These are phyloP conservation scores for Chaenocephalus aceratus DNA, from an alignment of 2,113 vertebrate genomes.

Conservation along the genomic window DNA sequence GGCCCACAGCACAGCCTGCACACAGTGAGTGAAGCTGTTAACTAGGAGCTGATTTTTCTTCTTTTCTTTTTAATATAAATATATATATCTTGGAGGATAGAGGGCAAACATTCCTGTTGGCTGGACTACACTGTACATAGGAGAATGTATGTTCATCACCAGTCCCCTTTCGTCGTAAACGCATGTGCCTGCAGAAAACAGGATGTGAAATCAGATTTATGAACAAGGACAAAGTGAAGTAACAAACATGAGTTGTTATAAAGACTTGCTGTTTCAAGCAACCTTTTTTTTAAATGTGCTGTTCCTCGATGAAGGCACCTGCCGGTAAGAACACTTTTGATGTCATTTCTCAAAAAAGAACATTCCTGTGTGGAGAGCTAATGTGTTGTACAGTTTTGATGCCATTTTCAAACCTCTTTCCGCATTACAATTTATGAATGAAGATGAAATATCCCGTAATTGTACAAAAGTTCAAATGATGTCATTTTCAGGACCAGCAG, in stretches of 20 bases:
- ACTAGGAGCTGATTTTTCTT: constrained; percentile 59
- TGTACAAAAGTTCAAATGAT: constrained; percentile 33
- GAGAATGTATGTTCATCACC: constrained; percentile 61
- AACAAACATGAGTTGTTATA: constrained; percentile 19
- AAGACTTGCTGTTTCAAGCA: constrained; percentile 34
- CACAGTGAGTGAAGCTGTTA: constrained; percentile 80
- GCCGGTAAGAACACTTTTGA: constrained; percentile 13
- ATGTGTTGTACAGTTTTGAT: constrained; percentile 16
- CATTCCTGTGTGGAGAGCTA: constrained; percentile 38
- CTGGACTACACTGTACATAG: constrained; percentile 53
- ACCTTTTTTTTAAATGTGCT: constrained; percentile 41
- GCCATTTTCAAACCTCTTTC: constrained; percentile 15
- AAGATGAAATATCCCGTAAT: constrained; percentile 32
- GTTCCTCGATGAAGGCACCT: constrained; percentile 1
- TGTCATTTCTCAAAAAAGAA: constrained; percentile 3
- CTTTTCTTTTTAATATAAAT: background rate
- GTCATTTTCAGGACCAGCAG: constrained; percentile 58
- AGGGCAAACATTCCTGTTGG: constrained; percentile 9
- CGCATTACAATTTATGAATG: background rate
- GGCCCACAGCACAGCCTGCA: constrained; percentile 74
- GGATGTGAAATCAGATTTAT: constrained; percentile 3
- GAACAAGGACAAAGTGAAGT: constrained; percentile 17
- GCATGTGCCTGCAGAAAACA: constrained; percentile 32
- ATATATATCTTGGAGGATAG: background rate
- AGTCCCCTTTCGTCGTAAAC: constrained; percentile 8